Conservation (phyloP, 2,888 invertebrate genomes). For the Eupithecia tripunctaria region DNA sequence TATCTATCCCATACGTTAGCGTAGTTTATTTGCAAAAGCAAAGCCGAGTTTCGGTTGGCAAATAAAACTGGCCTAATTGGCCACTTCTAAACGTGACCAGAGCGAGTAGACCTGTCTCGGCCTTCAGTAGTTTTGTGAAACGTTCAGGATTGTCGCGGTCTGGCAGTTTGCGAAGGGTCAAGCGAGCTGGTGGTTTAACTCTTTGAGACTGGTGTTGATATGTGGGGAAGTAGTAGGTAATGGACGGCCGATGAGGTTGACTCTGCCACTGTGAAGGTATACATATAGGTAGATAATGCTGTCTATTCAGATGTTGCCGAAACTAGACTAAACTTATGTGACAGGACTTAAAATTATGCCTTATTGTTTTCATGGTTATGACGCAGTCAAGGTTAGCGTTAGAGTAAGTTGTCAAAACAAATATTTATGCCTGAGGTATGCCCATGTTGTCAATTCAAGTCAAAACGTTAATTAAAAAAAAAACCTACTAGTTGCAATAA, state of each 20-base stretch:
- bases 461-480: too few species aligned
- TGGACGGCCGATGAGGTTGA: constrained; percentile 40
- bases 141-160: not conserved
- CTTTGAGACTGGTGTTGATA: constrained; percentile 47
- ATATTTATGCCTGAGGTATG: too few species aligned
- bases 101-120: constrained; percentile 33
- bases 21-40: constrained; percentile 45
- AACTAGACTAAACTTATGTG: too few species aligned
- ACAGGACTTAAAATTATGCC: too few species aligned
- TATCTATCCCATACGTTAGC: constrained; percentile 6
- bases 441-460: too few species aligned
- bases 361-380: too few species aligned
- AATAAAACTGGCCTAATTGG: constrained; percentile 48
- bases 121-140: constrained; percentile 25
- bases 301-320: too few species aligned
- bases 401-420: too few species aligned
- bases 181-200: constrained; percentile 34
- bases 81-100: constrained; percentile 42
- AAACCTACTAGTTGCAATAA: too few species aligned
- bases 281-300: not conserved
- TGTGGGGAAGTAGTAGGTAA: constrained; percentile 42
- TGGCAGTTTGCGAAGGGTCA: constrained; percentile 36
- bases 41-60: constrained; percentile 45
- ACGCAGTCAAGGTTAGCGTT: too few species aligned
- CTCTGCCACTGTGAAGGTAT: constrained; percentile 25